Conservation (phyloP, 2,888 invertebrate genomes). For the Ashinkailepas kermadecensis region DNA sequence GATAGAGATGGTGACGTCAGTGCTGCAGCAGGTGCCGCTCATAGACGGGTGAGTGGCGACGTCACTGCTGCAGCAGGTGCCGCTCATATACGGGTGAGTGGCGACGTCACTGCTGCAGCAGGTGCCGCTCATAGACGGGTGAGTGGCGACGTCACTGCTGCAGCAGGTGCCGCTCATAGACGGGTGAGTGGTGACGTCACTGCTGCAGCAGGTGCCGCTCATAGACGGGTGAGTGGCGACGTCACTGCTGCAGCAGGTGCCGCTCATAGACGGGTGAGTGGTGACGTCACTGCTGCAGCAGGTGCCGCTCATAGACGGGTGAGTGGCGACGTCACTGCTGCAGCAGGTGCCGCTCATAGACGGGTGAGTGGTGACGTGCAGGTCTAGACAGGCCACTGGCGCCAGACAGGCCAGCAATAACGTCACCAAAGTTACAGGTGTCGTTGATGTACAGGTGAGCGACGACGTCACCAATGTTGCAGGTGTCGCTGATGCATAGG, state of each 20-base stretch:
- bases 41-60: slow-evolving; percentile 24
- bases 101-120: background rate
- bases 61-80: background rate
- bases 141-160: background rate
- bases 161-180: background rate
- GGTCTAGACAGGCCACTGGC: slow-evolving; percentile 34
- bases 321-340: too few relatives aligned
- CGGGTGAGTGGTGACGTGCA: slow-evolving; percentile 37
- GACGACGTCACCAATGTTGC: background rate
- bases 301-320: too few relatives aligned
- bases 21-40: slow-evolving; percentile 24
- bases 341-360: slow-evolving; percentile 36
- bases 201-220: too few relatives aligned
- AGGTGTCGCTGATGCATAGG: background rate
- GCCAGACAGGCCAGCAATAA: slow-evolving; percentile 30
- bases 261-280: too few relatives aligned
- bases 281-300: too few relatives aligned
- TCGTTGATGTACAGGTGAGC: slow-evolving; percentile 25
- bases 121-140: background rate
- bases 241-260: too few relatives aligned
- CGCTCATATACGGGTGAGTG: slow-evolving; percentile 1
- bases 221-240: too few relatives aligned
- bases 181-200: background rate
- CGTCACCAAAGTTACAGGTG: slow-evolving; percentile 4
- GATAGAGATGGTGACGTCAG: slow-evolving; percentile 12